Conservation (phyloP, 1,140 invertebrate genomes). For the Brachionus paranguensis region DNA sequence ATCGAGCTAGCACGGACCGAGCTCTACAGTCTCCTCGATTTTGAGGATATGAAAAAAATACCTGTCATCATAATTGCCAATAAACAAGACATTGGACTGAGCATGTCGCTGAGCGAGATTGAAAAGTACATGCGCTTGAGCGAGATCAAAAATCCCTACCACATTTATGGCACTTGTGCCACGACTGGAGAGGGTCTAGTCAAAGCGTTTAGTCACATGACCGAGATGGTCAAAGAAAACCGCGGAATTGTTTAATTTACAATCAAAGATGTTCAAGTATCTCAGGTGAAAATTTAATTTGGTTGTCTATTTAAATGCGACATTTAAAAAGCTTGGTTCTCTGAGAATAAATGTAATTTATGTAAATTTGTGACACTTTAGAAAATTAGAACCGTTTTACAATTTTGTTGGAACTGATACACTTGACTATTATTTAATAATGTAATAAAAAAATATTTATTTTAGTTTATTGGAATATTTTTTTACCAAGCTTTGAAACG, state of each 20-base stretch:
- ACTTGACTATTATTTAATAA: neutral
- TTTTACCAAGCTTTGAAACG: neutral
- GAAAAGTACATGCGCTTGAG: slow-evolving; percentile 13
- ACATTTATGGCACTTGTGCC: slow-evolving; percentile 89
- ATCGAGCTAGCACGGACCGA: neutral
- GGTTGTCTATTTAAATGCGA: neutral
- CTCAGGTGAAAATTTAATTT: neutral
- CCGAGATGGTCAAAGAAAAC: slow-evolving; percentile 37
- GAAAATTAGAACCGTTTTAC: neutral
- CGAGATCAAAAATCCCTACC: slow-evolving; percentile 70
- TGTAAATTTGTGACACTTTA: neutral
- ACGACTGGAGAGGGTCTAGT: slow-evolving; percentile 94
- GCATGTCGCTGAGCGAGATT: neutral
- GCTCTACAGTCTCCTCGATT: neutral
- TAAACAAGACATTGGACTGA: slow-evolving; percentile 47
- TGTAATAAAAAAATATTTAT: neutral
- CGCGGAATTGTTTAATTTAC: slow-evolving; percentile 12
- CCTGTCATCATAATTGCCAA: slow-evolving; percentile 53
- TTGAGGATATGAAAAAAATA: slow-evolving; percentile 43
- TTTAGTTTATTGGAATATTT: neutral
- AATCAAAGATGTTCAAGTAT: neutral
- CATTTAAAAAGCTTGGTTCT: neutral
- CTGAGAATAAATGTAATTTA: neutral
- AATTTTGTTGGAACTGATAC: neutral
- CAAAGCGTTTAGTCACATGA: slow-evolving; percentile 97